Evolutionary conservation across 2,113 vertebrate species (phyloP).

Genomic region (Elgaria multicarinata): DNA sequence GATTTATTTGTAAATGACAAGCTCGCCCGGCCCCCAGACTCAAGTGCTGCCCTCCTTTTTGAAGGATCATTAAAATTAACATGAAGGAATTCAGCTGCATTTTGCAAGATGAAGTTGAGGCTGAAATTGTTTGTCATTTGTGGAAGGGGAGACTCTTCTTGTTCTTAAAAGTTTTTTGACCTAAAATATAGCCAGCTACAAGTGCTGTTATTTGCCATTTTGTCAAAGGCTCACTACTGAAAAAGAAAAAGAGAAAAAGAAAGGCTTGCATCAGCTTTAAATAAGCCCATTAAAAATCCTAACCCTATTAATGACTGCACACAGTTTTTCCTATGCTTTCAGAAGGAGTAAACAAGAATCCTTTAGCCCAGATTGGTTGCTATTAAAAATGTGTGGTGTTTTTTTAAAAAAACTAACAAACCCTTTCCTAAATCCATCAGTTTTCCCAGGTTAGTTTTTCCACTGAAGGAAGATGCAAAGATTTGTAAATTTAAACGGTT

Average conservation of each 20-base stretch:
- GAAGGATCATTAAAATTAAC: constrained; percentile 75
- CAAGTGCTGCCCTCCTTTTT: constrained; percentile 70
- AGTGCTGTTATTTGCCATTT: constrained; percentile 74
- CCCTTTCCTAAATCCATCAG: background rate
- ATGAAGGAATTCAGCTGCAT: constrained; percentile 74
- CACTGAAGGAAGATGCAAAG: background rate
- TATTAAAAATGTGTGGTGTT: constrained; percentile 2
- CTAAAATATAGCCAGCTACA: constrained; percentile 70
- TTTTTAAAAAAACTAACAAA: background rate
- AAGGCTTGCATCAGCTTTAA: background rate
- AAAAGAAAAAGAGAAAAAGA: constrained; percentile 48
- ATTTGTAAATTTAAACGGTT: background rate
- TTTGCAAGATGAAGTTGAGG: constrained; percentile 70
- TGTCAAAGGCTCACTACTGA: constrained; percentile 72
- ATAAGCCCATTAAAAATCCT: background rate
- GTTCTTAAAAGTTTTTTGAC: constrained; percentile 80
- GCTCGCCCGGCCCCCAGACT: constrained; percentile 74
- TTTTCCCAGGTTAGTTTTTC: background rate
- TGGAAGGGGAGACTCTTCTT: constrained; percentile 28
- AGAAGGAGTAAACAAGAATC: background rate
- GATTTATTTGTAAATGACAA: constrained; percentile 85
- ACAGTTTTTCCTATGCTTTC: background rate
- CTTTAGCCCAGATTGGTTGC: background rate
- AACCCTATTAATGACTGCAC: background rate
- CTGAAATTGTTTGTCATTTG: constrained; percentile 44